These are phyloP conservation scores for Antitype chi DNA, from an alignment of 2,888 invertebrate genomes.

Conservation along the genomic window DNA sequence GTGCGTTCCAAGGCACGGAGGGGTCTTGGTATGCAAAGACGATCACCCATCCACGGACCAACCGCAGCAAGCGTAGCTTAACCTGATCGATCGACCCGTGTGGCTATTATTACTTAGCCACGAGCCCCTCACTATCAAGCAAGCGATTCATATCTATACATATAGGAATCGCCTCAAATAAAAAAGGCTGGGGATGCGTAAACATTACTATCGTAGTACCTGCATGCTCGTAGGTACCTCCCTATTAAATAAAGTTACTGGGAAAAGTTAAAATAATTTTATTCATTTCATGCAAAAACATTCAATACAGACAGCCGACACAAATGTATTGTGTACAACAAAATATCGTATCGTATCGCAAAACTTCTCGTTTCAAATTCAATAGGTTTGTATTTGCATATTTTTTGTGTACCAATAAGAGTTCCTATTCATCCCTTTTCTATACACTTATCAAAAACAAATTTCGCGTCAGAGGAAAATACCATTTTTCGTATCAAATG, in stretches of 20 bases:
- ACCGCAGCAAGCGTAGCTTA: no score
- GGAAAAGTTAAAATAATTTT: conserved; percentile 19
- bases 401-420: conserved; percentile 58
- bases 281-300: conserved; percentile 35
- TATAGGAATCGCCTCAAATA: neutral
- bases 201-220: neutral
- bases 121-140: no score
- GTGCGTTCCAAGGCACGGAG: no score
- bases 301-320: conserved; percentile 33
- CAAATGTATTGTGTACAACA: conserved; percentile 60
- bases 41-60: no score
- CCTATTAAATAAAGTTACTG: conserved; percentile 13
- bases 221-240: no score
- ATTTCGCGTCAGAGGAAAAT: conserved; percentile 52
- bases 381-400: conserved; percentile 61
- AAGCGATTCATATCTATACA: no score
- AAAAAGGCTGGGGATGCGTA: neutral
- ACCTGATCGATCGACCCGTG: no score
- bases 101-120: no score
- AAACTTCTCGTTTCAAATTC: conserved; percentile 63
- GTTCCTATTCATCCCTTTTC: conserved; percentile 56
- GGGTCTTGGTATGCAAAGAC: no score
- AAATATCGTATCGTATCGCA: conserved; percentile 59
- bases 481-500: conserved; percentile 46
- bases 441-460: conserved; percentile 63